Conservation (phyloP, 30 jellyfish, hydroid and myxozoan genomes). For the Pelagia noctiluca region DNA sequence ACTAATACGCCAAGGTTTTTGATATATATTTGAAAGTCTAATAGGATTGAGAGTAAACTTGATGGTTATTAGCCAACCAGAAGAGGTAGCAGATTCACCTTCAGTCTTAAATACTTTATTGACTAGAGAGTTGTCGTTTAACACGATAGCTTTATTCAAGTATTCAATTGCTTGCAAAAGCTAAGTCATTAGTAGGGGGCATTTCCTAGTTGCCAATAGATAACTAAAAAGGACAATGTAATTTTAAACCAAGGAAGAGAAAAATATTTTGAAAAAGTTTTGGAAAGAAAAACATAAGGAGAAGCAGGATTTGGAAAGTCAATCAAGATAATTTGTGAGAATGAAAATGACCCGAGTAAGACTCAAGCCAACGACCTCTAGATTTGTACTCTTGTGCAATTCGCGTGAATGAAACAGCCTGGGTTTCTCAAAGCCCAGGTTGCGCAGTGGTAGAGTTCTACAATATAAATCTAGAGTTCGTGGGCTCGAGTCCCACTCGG, state of each 20-base stretch:
- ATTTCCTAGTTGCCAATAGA: constrained; percentile 13
- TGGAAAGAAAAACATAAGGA: too few species aligned
- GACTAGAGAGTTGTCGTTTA: background rate
- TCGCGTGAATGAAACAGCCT: too few species aligned
- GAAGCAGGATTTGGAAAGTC: too few species aligned
- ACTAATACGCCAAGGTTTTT: constrained; percentile 11
- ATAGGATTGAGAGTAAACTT: background rate
- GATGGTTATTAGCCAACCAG: constrained; percentile 6
- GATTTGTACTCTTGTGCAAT: too few species aligned
- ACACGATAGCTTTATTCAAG: background rate
- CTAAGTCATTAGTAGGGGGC: background rate
- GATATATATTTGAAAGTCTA: background rate
- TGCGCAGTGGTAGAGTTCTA: too few species aligned
- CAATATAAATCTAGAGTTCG: too few species aligned
- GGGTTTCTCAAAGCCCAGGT: too few species aligned
- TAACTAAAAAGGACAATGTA: background rate
- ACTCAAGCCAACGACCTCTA: too few species aligned
- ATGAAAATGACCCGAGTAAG: too few species aligned
- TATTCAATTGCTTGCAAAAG: background rate
- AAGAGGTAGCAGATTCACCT: background rate
- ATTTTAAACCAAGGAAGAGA: constrained; percentile 9
- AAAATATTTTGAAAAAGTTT: too few species aligned
- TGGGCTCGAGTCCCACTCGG: too few species aligned
- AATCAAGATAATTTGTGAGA: too few species aligned
- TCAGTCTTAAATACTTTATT: background rate